Evolutionary conservation across 2,113 vertebrate species (phyloP), one percentile per base, ranked within the genome.

Genomic region (Melanerpes formicivorus): DNA sequence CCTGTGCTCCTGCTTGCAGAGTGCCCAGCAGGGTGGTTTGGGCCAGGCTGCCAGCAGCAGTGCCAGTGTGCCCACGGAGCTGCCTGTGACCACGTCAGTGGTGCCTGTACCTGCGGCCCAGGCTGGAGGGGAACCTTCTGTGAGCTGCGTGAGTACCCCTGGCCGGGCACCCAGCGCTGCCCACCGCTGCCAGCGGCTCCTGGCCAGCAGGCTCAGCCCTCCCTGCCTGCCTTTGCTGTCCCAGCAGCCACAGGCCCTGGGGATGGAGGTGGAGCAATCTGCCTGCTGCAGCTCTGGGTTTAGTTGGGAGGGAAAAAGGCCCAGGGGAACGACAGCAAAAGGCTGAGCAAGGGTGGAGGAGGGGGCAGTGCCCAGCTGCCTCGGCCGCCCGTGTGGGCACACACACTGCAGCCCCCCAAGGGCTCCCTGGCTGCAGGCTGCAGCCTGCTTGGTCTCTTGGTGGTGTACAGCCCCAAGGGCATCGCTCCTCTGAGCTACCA

Each of bases 91-190:
- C 99, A 99, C 0, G 96, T 99, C 96, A 99, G 99, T 0, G 99
- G 99, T 14, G 98, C 99, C 22, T 99, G 99, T 25, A 98, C 98
- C 18, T 99, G 99, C 90, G 95, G 93, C 19, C 94, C 98, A 0
- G 99, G 99, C 90, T 99, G 99, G 99, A 95, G 98, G 3, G 99
- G 99, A 32, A 98, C 98, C 14, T 99, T 98, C 96, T 99, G 99
- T 14, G 98, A 99, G 93, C 98, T 97, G 3, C 52, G 99, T 99
- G 87, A 96, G 98, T 73, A 5, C 22, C 62, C 9, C 2, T 0
- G 2, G 65, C 12, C 0, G 30, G 29, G 26, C 1, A 18, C 21
- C 16, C 18, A 1, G 40, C 6, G 5, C 29, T 2, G 23, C 1
- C 23, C 1, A 32, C 3, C 2, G 37, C 62, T 30, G 48, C 63